Conservation (phyloP, 2,888 invertebrate genomes). For the Epinotia brunnichana region DNA sequence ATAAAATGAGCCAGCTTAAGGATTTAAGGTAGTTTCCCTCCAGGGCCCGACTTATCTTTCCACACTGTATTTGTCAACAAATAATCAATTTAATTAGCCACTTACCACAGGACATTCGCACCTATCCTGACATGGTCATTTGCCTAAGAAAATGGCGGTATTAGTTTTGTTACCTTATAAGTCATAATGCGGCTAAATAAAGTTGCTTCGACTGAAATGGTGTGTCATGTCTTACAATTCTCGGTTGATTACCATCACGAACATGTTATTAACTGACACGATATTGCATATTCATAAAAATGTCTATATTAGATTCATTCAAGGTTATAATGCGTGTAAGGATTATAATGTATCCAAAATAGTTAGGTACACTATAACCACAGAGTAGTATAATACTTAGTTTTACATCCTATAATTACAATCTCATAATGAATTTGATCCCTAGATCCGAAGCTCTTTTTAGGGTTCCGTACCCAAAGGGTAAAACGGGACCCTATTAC, state of each 20-base stretch:
- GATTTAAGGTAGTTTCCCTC: no score
- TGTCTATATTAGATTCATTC: neutral
- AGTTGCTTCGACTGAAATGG: slow-evolving; percentile 18
- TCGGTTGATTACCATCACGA: slow-evolving; percentile 7
- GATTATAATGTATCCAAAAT: neutral
- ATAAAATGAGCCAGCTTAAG: no score
- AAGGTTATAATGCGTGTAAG: neutral
- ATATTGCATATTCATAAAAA: slow-evolving; percentile 9
- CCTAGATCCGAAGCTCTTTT: no score
- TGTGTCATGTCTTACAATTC: slow-evolving; percentile 21
- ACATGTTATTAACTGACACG: slow-evolving; percentile 1
- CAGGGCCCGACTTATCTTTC: no score
- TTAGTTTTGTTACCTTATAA: slow-evolving; percentile 6
- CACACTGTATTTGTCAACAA: no score
- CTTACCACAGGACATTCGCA: neutral
- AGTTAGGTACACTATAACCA: no score
- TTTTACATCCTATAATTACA: no score
- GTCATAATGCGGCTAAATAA: slow-evolving; percentile 11
- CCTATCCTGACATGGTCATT: slow-evolving; percentile 3
- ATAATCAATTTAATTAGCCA: neutral
- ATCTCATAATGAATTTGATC: neutral
- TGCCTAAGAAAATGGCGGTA: slow-evolving; percentile 14
- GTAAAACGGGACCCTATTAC: no score
- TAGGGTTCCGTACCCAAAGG: no score
- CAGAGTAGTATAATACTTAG: no score